Conservation (phyloP, 2,888 invertebrate genomes). For the Encarsia formosa region DNA sequence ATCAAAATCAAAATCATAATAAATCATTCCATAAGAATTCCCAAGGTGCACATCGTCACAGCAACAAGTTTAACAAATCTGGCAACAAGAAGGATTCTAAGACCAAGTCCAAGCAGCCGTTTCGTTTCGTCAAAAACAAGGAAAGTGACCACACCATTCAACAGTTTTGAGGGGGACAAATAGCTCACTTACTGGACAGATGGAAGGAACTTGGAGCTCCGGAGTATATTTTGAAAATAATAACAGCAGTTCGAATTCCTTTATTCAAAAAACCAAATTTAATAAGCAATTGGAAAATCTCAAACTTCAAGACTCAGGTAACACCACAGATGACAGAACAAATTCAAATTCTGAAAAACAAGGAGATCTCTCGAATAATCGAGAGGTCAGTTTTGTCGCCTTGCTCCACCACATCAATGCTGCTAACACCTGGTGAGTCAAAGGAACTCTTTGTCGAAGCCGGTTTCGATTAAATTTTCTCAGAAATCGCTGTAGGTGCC, state of each 20-base stretch:
- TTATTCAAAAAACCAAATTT: conserved; percentile 12
- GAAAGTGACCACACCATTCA: conserved; percentile 8
- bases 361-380: too few relatives aligned
- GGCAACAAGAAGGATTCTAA: background rate
- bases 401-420: too few relatives aligned
- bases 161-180: conserved; percentile 13
- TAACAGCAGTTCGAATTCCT: conserved; percentile 16
- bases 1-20: background rate
- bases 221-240: conserved; percentile 15
- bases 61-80: background rate
- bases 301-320: conserved; percentile 8
- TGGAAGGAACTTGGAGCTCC: conserved; percentile 26
- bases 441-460: too few relatives aligned
- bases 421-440: too few relatives aligned
- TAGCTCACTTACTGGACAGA: conserved; percentile 15
- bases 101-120: conserved; percentile 8
- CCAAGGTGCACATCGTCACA: background rate
- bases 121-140: conserved; percentile 15
- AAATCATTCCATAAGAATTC: background rate
- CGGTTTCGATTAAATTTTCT: too few relatives aligned
- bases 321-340: conserved; percentile 12
- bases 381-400: too few relatives aligned
- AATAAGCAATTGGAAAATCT: conserved; percentile 14
- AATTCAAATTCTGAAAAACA: conserved; percentile 12
- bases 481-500: too few relatives aligned